These are phyloP conservation scores for Columbina picui DNA, from an alignment of 2,113 vertebrate genomes.

Conservation along the genomic window DNA sequence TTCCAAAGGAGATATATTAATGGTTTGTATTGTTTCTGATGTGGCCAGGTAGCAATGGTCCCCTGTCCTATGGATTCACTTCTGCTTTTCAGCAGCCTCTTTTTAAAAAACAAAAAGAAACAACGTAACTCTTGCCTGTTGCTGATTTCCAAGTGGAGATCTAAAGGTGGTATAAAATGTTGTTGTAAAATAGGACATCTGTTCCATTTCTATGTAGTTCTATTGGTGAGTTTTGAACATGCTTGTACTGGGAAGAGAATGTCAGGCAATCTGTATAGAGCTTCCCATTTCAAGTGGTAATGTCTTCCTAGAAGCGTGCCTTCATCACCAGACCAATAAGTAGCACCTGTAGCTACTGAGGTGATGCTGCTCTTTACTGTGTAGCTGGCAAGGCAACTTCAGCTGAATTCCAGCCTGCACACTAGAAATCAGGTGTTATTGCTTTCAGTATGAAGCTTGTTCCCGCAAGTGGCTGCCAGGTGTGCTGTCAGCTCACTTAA, in stretches of 20 bases:
- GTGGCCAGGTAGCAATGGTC: background rate
- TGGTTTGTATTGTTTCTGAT: background rate
- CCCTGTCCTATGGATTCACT: background rate
- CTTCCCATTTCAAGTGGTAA: background rate
- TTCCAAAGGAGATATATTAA: background rate
- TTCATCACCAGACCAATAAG: background rate
- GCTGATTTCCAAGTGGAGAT: background rate
- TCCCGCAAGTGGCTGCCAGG: background rate
- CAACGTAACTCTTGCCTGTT: background rate
- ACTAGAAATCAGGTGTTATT: background rate
- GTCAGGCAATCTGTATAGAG: background rate
- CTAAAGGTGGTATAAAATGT: background rate
- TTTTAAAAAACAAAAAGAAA: no score
- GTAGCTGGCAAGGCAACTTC: background rate
- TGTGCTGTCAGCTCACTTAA: background rate
- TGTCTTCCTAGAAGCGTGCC: background rate
- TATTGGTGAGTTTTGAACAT: background rate
- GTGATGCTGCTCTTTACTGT: background rate
- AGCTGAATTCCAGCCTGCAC: background rate
- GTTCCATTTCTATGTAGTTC: background rate
- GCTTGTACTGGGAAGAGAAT: background rate
- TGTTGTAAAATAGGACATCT: background rate
- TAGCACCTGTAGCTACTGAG: background rate
- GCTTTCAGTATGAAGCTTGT: background rate
- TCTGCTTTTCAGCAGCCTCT: background rate